phyloP scores from a whole-genome alignment of 1,140 invertebrate genomes.

The Drosophila leontia region DNA sequence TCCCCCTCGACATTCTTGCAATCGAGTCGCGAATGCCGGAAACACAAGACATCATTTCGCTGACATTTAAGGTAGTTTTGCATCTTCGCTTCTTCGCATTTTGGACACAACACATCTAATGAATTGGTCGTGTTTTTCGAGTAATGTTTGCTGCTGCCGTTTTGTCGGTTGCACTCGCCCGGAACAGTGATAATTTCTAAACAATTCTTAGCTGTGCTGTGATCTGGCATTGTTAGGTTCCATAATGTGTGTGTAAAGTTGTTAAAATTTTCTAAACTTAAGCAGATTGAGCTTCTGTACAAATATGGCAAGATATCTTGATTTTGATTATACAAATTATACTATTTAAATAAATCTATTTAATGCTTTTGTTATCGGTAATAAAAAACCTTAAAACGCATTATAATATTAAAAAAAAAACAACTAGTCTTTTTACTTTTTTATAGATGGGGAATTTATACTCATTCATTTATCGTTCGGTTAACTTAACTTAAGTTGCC shows the following conservation, averaged over 20 bases:
- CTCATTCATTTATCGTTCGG: conserved; percentile 15
- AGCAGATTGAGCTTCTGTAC: not conserved
- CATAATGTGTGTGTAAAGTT: not conserved
- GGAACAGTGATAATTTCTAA: conserved; percentile 70
- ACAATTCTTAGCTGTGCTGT: conserved; percentile 36
- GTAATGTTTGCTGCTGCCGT: conserved; percentile 26
- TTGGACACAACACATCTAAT: conserved; percentile 35
- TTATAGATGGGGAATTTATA: too few relatives aligned
- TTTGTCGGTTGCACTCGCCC: conserved; percentile 47
- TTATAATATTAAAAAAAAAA: too few relatives aligned
- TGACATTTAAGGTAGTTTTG: conserved; percentile 28
- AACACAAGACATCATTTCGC: conserved; percentile 18
- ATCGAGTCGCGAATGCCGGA: conserved; percentile 28
- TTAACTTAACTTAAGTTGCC: conserved; percentile 25
- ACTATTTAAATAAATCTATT: not conserved
- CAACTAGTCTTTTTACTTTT: not conserved
- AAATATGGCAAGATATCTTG: not conserved
- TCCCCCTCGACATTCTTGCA: conserved; percentile 5
- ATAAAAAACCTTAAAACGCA: too few relatives aligned
- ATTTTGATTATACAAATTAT: not conserved
- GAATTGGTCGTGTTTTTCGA: conserved; percentile 25
- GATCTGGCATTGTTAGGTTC: not conserved
- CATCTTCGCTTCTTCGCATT: conserved; percentile 10
- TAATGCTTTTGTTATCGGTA: too few relatives aligned
- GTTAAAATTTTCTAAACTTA: too few relatives aligned